A percentile compares a stretch with the other conserved stretches of the same genome.
Evolutionary conservation across 2,113 vertebrate species (phyloP).

Genomic region (Laterallus jamaicensis): DNA sequence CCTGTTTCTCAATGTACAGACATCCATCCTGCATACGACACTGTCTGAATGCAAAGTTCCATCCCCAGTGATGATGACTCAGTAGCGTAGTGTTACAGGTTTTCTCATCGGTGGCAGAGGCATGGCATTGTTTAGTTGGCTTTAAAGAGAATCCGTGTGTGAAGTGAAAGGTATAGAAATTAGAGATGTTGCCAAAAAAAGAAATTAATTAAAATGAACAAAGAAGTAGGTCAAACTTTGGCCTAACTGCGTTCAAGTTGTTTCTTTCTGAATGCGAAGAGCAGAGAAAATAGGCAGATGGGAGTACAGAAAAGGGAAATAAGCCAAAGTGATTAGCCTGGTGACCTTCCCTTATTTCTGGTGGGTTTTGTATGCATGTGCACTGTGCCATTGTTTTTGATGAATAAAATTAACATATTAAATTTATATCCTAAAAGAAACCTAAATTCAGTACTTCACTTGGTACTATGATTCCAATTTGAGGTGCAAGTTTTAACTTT

Average conservation of each 20-base stretch:
- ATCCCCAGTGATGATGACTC: background rate
- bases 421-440: conserved; percentile 46
- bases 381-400: conserved; percentile 47
- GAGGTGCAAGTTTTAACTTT: conserved; percentile 3
- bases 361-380: conserved; percentile 51
- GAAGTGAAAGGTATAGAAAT: conserved; percentile 5
- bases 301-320: conserved; percentile 44
- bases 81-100: background rate
- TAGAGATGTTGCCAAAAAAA: conserved; percentile 6
- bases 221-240: conserved; percentile 2
- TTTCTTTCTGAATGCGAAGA: conserved; percentile 2
- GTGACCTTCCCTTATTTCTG: conserved; percentile 52
- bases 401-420: conserved; percentile 70
- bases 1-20: background rate
- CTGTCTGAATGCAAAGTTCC: background rate
- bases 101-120: background rate
- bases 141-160: background rate
- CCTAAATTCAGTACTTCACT: background rate
- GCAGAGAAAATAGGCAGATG: conserved; percentile 41
- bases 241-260: background rate
- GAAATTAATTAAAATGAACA: background rate
- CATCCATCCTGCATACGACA: background rate
- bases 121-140: background rate
- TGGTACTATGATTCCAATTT: background rate
- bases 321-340: conserved; percentile 57